Conservation (phyloP, 2,113 vertebrate genomes). For the Chloroceryle aenea region DNA sequence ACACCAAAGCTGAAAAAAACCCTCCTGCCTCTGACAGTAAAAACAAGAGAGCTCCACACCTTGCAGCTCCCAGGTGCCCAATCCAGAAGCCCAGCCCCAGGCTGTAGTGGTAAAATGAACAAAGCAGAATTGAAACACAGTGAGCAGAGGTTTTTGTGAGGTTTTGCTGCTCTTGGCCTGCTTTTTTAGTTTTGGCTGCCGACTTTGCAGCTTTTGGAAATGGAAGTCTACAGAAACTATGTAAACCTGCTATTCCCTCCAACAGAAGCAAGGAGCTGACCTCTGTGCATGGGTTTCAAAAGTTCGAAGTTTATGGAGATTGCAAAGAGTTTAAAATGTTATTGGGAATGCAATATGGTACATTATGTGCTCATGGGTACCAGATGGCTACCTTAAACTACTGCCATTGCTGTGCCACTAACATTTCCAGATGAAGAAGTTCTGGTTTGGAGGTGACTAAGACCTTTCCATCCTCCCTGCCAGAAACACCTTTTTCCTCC, state of each 20-base stretch:
- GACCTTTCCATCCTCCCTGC: background rate
- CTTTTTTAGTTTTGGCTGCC: background rate
- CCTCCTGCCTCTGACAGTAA: background rate
- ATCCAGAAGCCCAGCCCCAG: background rate
- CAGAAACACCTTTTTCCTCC: conserved; percentile 8
- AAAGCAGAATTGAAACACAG: background rate
- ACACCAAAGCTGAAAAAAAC: background rate
- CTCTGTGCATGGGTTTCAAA: background rate
- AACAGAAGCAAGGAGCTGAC: background rate
- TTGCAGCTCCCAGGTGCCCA: background rate
- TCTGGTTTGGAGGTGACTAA: accelerated
- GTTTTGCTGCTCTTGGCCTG: background rate
- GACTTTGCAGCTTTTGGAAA: conserved; percentile 12
- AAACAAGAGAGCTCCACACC: accelerated
- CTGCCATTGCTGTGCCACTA: background rate
- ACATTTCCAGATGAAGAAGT: background rate
- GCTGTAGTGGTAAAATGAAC: background rate
- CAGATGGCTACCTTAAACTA: conserved; percentile 39
- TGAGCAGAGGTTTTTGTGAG: background rate
- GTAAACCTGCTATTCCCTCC: background rate
- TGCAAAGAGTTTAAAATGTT: background rate
- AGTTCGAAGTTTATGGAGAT: conserved; percentile 20
- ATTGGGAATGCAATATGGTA: background rate
- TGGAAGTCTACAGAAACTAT: background rate
- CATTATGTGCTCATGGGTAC: background rate